These are phyloP conservation scores for Cheilosia impressa DNA, from an alignment of 2,888 invertebrate species.

Conservation along the genomic window DNA sequence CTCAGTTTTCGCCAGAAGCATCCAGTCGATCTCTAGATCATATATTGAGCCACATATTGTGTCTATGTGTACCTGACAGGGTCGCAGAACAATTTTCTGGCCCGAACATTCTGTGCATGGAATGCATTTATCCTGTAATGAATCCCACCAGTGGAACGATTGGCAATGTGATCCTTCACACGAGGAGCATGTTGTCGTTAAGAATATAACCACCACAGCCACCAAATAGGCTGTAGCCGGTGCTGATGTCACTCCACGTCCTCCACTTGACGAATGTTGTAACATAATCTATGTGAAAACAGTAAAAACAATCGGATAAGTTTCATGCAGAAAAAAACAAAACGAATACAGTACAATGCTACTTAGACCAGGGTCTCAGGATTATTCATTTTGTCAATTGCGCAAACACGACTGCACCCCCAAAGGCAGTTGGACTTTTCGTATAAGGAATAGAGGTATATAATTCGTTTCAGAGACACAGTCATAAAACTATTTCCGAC, in stretches of 20 bases:
- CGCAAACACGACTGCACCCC: conserved; percentile 56
- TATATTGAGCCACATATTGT: conserved; percentile 89
- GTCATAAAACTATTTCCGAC: conserved; percentile 73
- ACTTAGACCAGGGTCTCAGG: conserved; percentile 32
- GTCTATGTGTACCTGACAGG: conserved; percentile 90
- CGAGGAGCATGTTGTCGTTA: conserved; percentile 81
- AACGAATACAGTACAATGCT: neutral
- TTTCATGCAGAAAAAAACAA: neutral
- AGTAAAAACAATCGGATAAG: conserved; percentile 6
- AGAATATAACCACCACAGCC: conserved; percentile 77
- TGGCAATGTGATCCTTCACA: conserved; percentile 83
- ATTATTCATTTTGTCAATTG: conserved; percentile 60
- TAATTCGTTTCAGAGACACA: conserved; percentile 68
- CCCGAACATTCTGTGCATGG: conserved; percentile 89
- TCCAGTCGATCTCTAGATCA: conserved; percentile 87
- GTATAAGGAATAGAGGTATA: conserved; percentile 53
- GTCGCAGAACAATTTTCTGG: conserved; percentile 87
- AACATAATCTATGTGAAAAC: conserved; percentile 65
- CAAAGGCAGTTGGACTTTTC: conserved; percentile 54
- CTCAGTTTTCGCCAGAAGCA: conserved; percentile 84
- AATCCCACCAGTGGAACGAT: conserved; percentile 89
- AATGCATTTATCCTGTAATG: conserved; percentile 86
- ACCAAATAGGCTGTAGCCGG: conserved; percentile 77
- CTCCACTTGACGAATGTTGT: conserved; percentile 70
- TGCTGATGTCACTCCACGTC: conserved; percentile 72